Evolutionary conservation across 2,797 vertebrate species (phyloP), one percentile per base, ranked within the genome.

Genomic region (Malurus leucopterus): DNA sequence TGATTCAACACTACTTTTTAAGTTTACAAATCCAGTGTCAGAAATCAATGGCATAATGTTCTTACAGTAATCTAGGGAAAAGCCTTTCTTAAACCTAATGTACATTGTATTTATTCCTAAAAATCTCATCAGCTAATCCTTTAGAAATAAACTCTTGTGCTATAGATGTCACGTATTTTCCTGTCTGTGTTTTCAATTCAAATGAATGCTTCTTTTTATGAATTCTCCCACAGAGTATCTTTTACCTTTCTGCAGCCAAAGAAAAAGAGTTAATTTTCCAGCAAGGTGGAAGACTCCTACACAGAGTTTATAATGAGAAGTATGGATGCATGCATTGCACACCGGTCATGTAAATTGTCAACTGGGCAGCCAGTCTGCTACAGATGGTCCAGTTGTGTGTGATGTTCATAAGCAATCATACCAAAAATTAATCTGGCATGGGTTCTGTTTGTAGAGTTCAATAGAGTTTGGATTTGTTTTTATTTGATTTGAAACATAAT

Each of bases 11-110:
- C 80, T 89, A 64, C 75, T 79, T 93, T 95, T 95, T 82, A 92
- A 95, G 82, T 86, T 93, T 92, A 94, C 75, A 93, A 38, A 84
- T 94, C 95, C 83, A 89, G 84, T 91, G 86, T 84, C 75, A 96
- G 91, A 96, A 96, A 95, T 96, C 93, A 95, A 86, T 95, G 92
- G 92, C 89, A 90, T 88, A 90, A 91, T 76, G 75, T 94, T 95
- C 96, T 96, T 93, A 93, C 4, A 44, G 73, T 78, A 92, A 91
- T 88, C 93, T 91, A 71, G 82, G 63, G 71, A 92, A 94, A 95
- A 95, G 91, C 85, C 90, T 95, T 94, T 88, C 86, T 72, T 94
- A 95, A 94, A 96, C 80, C 88, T 67, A 53, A 91, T 82, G 84
- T 69, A 65, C 88, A 89, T 92, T 73, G 54, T 91, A 86, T 80